Conservation (phyloP, 2,113 vertebrate species). For the Apaloderma vittatum region DNA sequence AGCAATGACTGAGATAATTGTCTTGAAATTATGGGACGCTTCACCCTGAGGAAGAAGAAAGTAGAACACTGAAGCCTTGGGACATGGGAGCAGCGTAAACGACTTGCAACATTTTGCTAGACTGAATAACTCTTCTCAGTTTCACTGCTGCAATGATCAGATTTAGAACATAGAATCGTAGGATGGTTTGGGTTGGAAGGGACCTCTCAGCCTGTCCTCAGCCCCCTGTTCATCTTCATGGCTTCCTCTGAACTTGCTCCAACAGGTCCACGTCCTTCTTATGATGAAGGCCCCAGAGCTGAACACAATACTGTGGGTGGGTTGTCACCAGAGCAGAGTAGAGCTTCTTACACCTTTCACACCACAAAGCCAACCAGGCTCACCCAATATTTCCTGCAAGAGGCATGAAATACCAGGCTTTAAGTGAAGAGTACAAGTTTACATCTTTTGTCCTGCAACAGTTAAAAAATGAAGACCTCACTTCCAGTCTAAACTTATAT, state of each 20-base stretch:
- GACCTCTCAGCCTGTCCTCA: too few relatives aligned
- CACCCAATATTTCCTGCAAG: background rate
- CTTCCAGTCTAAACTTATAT: background rate
- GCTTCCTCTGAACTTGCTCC: too few relatives aligned
- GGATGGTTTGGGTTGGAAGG: too few relatives aligned
- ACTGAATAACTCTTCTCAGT: background rate
- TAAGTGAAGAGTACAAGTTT: background rate
- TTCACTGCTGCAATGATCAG: accelerated
- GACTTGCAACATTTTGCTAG: background rate
- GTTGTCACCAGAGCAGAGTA: too few relatives aligned
- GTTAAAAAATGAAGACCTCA: background rate
- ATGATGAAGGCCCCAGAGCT: too few relatives aligned
- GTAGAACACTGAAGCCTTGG: background rate
- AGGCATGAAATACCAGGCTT: background rate
- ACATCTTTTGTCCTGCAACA: background rate
- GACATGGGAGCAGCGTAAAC: background rate
- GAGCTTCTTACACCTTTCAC: background rate
- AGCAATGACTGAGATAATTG: background rate
- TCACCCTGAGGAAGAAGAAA: background rate
- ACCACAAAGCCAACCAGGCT: background rate
- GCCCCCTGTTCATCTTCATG: too few relatives aligned
- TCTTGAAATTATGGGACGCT: background rate
- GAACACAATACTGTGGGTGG: too few relatives aligned
- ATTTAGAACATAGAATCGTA: background rate
- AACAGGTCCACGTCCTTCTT: too few relatives aligned